Percentiles rank a stretch among this genome's conserved stretches.
These are phyloP conservation scores for Eremophila alpestris DNA, from an alignment of 2,797 vertebrate species.

Conservation along the genomic window DNA sequence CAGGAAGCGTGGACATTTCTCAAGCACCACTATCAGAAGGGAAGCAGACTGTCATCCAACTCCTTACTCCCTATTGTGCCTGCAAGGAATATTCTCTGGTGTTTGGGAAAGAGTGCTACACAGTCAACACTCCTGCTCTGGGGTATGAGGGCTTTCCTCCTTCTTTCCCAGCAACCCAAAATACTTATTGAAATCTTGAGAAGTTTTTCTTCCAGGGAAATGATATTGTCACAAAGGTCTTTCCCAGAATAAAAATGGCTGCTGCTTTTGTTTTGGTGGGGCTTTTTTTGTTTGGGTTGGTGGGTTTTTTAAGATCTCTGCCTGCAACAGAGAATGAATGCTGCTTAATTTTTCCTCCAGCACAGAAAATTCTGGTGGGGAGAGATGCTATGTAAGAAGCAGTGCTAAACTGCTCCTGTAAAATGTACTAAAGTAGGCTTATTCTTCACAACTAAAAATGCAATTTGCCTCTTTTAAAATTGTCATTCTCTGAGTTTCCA, in stretches of 20 bases:
- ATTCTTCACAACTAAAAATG: neutral
- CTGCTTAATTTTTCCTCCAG: neutral
- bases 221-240: neutral
- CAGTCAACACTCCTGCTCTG: neutral
- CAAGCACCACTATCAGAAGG: neutral
- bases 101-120: neutral
- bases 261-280: neutral
- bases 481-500: neutral
- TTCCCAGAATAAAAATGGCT: neutral
- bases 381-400: neutral
- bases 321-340: neutral
- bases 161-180: neutral
- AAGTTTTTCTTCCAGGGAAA: neutral
- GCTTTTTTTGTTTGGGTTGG: fast-evolving
- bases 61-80: neutral
- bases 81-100: neutral
- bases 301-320: neutral
- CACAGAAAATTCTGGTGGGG: neutral
- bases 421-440: neutral
- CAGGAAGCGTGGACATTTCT: neutral
- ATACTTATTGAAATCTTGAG: neutral
- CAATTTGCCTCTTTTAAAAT: neutral
- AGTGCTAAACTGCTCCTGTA: neutral
- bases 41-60: too few relatives aligned
- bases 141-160: neutral